Evolutionary conservation across 2,888 invertebrate species (phyloP).

Genomic region (Pristionchus entomophagus): DNA sequence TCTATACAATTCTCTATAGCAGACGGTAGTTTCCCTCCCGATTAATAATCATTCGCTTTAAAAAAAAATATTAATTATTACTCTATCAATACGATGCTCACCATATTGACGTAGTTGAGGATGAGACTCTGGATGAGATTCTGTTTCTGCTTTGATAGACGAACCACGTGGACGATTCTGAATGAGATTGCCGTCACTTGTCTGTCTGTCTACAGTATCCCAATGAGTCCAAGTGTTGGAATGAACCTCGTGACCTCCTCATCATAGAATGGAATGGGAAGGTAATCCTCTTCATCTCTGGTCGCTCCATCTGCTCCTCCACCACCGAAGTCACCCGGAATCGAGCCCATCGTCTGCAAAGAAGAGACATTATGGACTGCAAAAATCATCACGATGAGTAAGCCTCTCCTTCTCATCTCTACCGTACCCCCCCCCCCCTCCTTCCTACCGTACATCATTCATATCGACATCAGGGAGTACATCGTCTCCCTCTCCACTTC

Average conservation of each 20-base stretch:
- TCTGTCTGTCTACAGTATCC: too few species aligned
- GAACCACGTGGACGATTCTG: conserved; percentile 37
- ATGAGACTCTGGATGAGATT: background rate
- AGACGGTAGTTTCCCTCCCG: background rate
- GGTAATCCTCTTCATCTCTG: background rate
- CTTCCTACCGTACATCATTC: conserved; percentile 32
- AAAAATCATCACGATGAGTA: too few species aligned
- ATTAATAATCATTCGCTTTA: too few species aligned
- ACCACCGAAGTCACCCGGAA: background rate
- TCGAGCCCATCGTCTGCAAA: conserved; percentile 43
- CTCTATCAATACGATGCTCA: too few species aligned
- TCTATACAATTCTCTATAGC: too few species aligned
- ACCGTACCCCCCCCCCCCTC: background rate
- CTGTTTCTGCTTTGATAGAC: background rate
- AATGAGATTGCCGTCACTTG: too few species aligned
- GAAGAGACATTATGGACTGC: too few species aligned
- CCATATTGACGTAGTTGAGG: conserved; percentile 39
- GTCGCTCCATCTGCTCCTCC: background rate
- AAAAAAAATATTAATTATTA: too few species aligned
- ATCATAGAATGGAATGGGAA: conserved; percentile 39
- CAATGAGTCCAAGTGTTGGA: too few species aligned
- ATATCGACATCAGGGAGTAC: conserved; percentile 33
- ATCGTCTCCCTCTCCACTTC: conserved; percentile 12
- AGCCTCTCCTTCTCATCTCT: background rate
- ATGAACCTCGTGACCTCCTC: background rate